These are phyloP conservation scores for Anabacerthia variegaticeps DNA, from an alignment of 2,797 vertebrate species.

Conservation along the genomic window DNA sequence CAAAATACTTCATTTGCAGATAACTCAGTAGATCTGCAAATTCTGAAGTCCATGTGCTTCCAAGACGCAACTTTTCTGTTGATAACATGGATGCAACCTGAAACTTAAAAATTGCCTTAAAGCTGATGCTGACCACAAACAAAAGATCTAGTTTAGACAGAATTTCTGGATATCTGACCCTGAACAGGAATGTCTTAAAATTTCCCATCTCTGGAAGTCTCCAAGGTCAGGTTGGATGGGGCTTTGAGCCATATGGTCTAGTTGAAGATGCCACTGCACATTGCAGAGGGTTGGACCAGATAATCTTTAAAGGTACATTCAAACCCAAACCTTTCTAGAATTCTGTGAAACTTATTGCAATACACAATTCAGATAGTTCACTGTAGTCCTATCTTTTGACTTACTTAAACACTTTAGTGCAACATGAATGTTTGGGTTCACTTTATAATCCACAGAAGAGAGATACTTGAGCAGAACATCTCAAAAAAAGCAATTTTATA, in stretches of 20 bases:
- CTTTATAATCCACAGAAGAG: not conserved
- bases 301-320: not conserved
- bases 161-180: not conserved
- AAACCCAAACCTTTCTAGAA: not conserved
- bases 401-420: not conserved
- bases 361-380: not conserved
- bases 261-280: not conserved
- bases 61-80: not conserved
- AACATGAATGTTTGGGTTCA: not conserved
- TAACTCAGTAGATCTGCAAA: not conserved
- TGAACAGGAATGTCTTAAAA: not conserved
- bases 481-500: not conserved
- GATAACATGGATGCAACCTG: not conserved
- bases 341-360: not conserved
- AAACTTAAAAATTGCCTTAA: not conserved
- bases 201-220: not conserved
- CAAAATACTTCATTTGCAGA: not conserved
- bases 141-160: not conserved
- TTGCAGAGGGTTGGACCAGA: not conserved
- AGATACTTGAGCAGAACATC: not conserved
- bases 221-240: rapidly evolving
- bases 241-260: not conserved
- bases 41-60: not conserved
- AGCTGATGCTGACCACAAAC: not conserved
- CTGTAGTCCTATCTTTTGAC: not conserved